Percentiles rank a stretch among this genome's conserved stretches.
Conservation (phyloP, 1,140 invertebrate species). For the Parapsyche elsis region DNA sequence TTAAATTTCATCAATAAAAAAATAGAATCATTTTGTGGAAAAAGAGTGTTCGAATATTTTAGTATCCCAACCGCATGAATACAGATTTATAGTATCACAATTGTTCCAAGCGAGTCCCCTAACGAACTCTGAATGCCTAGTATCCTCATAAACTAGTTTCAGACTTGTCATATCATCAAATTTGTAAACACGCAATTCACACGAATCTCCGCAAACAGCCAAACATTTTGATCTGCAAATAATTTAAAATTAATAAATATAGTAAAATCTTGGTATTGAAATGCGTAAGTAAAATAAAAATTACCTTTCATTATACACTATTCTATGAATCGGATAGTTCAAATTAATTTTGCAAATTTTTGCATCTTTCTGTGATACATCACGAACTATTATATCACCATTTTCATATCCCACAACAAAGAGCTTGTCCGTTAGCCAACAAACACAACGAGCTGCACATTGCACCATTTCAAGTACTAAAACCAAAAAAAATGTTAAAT, state of each 20-base stretch:
- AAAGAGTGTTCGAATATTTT: constrained; percentile 58
- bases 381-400: constrained; percentile 59
- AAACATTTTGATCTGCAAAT: constrained; percentile 60
- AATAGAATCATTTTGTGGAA: constrained; percentile 38
- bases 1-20: background rate
- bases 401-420: constrained; percentile 64
- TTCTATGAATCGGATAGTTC: constrained; percentile 51
- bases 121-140: constrained; percentile 61
- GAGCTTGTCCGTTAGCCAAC: constrained; percentile 62
- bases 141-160: constrained; percentile 61
- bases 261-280: constrained; percentile 27
- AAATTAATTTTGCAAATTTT: constrained; percentile 6
- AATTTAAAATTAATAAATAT: constrained; percentile 24
- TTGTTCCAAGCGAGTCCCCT: constrained; percentile 62
- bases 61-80: constrained; percentile 64
- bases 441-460: constrained; percentile 61
- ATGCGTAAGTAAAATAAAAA: constrained; percentile 33
- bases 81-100: constrained; percentile 57
- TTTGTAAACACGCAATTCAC: constrained; percentile 61
- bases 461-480: constrained; percentile 60
- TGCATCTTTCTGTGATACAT: constrained; percentile 52
- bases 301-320: constrained; percentile 49
- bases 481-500: constrained; percentile 36
- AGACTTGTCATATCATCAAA: constrained; percentile 55
- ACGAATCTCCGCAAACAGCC: constrained; percentile 65